These are phyloP conservation scores for Periophthalmus magnuspinnatus DNA, from an alignment of 2,797 vertebrate genomes.

Conservation along the genomic window DNA sequence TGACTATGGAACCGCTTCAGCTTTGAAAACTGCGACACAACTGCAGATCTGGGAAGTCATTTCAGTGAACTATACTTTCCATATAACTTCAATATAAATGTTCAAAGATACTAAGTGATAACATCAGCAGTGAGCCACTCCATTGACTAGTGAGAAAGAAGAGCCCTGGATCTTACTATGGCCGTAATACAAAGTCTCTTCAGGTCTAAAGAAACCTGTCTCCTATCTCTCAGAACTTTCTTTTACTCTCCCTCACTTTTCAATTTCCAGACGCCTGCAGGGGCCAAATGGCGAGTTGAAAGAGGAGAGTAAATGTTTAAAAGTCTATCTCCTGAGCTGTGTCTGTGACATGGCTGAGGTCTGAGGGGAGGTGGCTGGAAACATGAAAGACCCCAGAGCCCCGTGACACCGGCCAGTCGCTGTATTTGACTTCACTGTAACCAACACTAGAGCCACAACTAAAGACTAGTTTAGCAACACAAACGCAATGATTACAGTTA, in stretches of 20 bases:
- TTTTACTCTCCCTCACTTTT: constrained; percentile 64
- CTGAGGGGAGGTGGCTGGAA: constrained; percentile 42
- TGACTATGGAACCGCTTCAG: constrained; percentile 50
- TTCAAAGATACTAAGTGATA: constrained; percentile 29
- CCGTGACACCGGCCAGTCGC: background rate
- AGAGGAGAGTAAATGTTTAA: constrained; percentile 71
- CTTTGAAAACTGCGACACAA: constrained; percentile 55
- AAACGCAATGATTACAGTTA: no score
- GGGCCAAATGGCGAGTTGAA: constrained; percentile 59
- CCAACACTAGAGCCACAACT: no score
- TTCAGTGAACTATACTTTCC: constrained; percentile 47
- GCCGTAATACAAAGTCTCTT: constrained; percentile 38
- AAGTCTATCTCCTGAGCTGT: constrained; percentile 70
- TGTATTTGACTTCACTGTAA: constrained; percentile 2
- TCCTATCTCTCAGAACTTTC: constrained; percentile 37
- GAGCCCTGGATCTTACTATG: constrained; percentile 31
- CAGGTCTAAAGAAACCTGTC: constrained; percentile 44
- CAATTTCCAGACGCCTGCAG: constrained; percentile 69
- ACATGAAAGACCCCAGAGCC: constrained; percentile 19
- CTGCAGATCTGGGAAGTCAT: constrained; percentile 37
- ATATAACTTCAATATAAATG: constrained; percentile 38
- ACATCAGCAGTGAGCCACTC: constrained; percentile 19
- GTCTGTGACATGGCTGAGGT: constrained; percentile 51
- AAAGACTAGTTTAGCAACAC: no score
- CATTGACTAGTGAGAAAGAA: constrained; percentile 23